Base-by-base conservation (phyloP, 2,888 invertebrate species). In the Diarsia rubi region DNA sequence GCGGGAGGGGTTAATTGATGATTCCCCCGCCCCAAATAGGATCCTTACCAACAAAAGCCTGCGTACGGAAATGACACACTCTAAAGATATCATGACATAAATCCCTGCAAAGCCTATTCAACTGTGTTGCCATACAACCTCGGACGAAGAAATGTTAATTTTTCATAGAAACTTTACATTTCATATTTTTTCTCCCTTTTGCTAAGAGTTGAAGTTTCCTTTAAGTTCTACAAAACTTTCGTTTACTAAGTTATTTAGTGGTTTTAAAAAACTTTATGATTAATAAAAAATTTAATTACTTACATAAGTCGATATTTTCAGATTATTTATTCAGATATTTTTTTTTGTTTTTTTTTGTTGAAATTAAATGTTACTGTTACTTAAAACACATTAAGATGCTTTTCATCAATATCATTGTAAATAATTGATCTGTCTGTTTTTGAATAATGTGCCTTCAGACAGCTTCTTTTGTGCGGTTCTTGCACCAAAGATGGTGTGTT, bases 341-440 rank as follows among this genome's bases (percentile, higher is more conserved):
- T 47, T 37, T 8, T 65, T 21, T 16, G 49, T 16, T 49, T 3
- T 27, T 64, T 47, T 54, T 19, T 14, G 3, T 19, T 44, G 4
- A 37, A 16, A 49, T n/a, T 42, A 49, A 77, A 60, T 69, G 14
- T 59, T 60, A 47, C 66, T 78, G 47, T 67, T 27, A 24, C 27
- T 62, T 31, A 54, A 62, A 66, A 78, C 24, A 62, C 72, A 62
- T 71, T 54, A 49, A 49, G 27, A 52, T 67, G 57, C 14, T n/a
- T 21, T 12, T 19, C 14, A 52, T 45, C 49, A 74, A 66, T 79
- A 63, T 67, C n/a, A 1, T 9, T 12, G 68, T 16, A 54, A 75
- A 76, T 76, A 75, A 76, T 76, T 63, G 69, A 63, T 54, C 68
- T 68, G 79, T 73, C 63, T 31, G n/a, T 63, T 70, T 42, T 78